A percentile compares a stretch with the other conserved stretches of the same genome.
Evolutionary conservation across 2,888 invertebrate genomes (phyloP).

Genomic region (Trissoscelio sp.): DNA sequence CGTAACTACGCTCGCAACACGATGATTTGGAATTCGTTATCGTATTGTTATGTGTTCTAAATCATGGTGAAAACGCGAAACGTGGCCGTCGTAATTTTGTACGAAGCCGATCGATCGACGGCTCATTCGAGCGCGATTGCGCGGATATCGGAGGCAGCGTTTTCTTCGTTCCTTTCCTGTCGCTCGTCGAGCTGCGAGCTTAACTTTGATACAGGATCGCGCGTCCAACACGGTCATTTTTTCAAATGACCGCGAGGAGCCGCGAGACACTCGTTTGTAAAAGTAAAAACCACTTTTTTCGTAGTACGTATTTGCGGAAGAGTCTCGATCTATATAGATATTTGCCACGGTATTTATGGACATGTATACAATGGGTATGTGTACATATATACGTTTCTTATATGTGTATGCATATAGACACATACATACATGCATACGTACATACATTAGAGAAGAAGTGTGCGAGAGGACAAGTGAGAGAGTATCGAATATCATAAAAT

Average conservation of each 20-base stretch:
- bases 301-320: constrained; percentile 69
- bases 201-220: constrained; percentile 50
- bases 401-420: constrained; percentile 68
- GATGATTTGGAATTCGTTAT: constrained; percentile 70
- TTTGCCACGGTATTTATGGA: constrained; percentile 81
- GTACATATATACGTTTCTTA: constrained; percentile 71
- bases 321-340: constrained; percentile 76
- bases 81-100: constrained; percentile 62
- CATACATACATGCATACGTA: constrained; percentile 20
- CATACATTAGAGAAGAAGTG: constrained; percentile 56
- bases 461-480: constrained; percentile 72
- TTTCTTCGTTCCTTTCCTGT: constrained; percentile 63
- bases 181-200: constrained; percentile 61
- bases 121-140: constrained; percentile 65
- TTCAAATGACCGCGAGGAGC: constrained; percentile 1
- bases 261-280: constrained; percentile 22
- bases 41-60: constrained; percentile 53
- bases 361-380: constrained; percentile 73
- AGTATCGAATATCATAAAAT: constrained; percentile 81
- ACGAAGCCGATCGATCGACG: constrained; percentile 66
- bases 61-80: constrained; percentile 37
- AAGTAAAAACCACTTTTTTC: constrained; percentile 13
- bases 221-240: constrained; percentile 40
- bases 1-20: constrained; percentile 59
- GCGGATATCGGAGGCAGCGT: constrained; percentile 53